A percentile compares a stretch with the other conserved stretches of the same genome.
These are phyloP conservation scores for Astatotilapia flaviijosephi DNA, from an alignment of 2,113 vertebrate genomes.

Conservation along the genomic window DNA sequence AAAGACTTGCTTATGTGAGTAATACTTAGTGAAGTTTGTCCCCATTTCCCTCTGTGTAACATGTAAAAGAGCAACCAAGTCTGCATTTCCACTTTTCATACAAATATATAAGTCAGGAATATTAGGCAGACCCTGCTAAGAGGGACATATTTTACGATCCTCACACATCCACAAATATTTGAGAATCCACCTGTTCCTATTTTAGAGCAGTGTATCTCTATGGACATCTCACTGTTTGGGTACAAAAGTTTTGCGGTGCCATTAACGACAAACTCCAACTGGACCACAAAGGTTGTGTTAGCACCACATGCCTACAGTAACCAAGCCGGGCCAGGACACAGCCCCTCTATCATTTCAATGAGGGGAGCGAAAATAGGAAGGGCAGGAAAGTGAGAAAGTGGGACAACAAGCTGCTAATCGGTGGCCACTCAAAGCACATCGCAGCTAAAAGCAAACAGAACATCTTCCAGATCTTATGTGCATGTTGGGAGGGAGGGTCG, in stretches of 20 bases:
- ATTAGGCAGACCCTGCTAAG: background rate
- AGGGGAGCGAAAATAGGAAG: background rate
- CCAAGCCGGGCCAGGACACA: background rate
- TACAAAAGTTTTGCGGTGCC: conserved; percentile 48
- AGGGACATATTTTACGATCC: conserved; percentile 2
- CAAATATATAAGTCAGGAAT: background rate
- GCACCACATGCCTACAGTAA: conserved; percentile 2
- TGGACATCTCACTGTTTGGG: conserved; percentile 58
- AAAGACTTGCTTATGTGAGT: background rate
- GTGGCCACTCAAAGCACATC: background rate
- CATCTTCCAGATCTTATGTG: background rate
- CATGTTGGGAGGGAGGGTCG: background rate
- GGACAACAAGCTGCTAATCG: conserved; percentile 48
- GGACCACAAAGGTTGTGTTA: background rate
- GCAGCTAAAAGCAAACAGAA: conserved; percentile 9
- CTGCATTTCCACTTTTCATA: background rate
- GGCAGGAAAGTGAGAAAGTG: conserved; percentile 17
- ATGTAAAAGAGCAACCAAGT: background rate
- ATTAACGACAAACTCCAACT: conserved; percentile 28
- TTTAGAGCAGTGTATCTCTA: conserved; percentile 20
- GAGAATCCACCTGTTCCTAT: conserved; percentile 53
- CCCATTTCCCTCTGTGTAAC: background rate
- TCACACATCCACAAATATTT: conserved; percentile 23
- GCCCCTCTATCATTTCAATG: background rate
- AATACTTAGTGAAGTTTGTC: background rate